Conservation (phyloP, 2,888 invertebrate genomes). For the Meiosimyza platycephala region DNA sequence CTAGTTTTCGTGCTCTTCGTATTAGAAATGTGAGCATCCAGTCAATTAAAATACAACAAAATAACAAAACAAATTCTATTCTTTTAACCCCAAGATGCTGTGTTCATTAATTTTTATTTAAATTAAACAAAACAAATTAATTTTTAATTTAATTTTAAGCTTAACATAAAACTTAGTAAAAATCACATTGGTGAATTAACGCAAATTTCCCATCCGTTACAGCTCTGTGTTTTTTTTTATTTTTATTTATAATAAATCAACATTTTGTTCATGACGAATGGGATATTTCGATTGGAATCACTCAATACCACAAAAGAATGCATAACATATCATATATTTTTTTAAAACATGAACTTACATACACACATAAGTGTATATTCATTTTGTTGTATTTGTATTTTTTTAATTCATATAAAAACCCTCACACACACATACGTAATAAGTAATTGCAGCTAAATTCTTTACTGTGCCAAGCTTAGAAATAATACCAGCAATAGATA, state of each 20-base stretch:
- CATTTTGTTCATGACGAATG: too few species aligned
- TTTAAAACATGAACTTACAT: not conserved
- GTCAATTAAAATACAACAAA: constrained; percentile 26
- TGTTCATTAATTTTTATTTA: constrained; percentile 61
- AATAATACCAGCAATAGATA: constrained; percentile 4
- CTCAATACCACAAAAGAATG: not conserved
- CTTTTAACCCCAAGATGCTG: constrained; percentile 65
- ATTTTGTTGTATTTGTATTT: too few species aligned
- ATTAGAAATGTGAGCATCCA: constrained; percentile 28
- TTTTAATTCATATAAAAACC: not conserved
- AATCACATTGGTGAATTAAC: too few species aligned
- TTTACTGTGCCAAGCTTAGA: constrained; percentile 25
- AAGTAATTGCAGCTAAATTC: constrained; percentile 13
- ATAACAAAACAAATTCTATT: constrained; percentile 58
- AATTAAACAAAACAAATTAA: not conserved
- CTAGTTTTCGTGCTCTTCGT: constrained; percentile 38
- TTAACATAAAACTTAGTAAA: too few species aligned
- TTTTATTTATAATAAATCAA: too few species aligned
- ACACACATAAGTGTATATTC: not conserved
- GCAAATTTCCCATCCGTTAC: too few species aligned
- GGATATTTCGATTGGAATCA: too few species aligned
- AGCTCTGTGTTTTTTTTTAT: too few species aligned
- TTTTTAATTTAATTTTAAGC: too few species aligned
- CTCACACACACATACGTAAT: constrained; percentile 1
- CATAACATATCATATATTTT: not conserved